phyloP scores from a whole-genome alignment of 1,140 invertebrate genomes.

The Mya arenaria region DNA sequence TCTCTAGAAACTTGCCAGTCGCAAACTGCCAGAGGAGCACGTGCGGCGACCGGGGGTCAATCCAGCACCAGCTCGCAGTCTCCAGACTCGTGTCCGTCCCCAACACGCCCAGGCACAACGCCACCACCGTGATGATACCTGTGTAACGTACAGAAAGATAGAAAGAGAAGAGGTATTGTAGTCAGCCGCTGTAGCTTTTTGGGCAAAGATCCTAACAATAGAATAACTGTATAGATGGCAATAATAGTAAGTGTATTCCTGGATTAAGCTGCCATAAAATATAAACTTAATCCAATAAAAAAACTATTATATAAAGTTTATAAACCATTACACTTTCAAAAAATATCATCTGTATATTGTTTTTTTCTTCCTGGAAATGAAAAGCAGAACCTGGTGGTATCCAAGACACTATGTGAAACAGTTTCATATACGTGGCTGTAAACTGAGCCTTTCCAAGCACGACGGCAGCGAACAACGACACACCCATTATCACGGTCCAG shows the following conservation, averaged over 20 bases:
- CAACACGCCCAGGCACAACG: conserved; percentile 64
- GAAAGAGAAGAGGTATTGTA: too few species aligned
- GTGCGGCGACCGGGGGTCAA: conserved; percentile 62
- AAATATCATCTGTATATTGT: too few species aligned
- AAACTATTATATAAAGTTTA: too few species aligned
- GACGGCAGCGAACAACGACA: conserved; percentile 23
- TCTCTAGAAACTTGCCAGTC: conserved; percentile 75
- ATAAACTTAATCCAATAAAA: too few species aligned
- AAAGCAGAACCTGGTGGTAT: conserved; percentile 37
- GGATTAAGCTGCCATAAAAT: too few species aligned
- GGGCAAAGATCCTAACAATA: too few species aligned
- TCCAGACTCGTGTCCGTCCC: conserved; percentile 68
- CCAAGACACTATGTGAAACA: conserved; percentile 47
- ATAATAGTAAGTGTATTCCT: too few species aligned
- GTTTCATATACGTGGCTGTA: conserved; percentile 45
- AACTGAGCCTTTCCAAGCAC: conserved; percentile 26
- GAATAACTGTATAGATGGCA: too few species aligned
- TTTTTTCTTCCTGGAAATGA: neutral
- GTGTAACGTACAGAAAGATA: too few species aligned
- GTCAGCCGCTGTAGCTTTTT: too few species aligned
- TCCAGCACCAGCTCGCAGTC: conserved; percentile 76
- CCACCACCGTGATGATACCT: conserved; percentile 63
- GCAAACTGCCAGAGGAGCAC: conserved; percentile 71
- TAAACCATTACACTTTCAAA: too few species aligned
- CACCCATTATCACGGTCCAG: conserved; percentile 51